Percentiles rank a stretch among this genome's conserved stretches.
Evolutionary conservation across 1,140 invertebrate genomes (phyloP).

Genomic region (Gonatopus flavifemur): DNA sequence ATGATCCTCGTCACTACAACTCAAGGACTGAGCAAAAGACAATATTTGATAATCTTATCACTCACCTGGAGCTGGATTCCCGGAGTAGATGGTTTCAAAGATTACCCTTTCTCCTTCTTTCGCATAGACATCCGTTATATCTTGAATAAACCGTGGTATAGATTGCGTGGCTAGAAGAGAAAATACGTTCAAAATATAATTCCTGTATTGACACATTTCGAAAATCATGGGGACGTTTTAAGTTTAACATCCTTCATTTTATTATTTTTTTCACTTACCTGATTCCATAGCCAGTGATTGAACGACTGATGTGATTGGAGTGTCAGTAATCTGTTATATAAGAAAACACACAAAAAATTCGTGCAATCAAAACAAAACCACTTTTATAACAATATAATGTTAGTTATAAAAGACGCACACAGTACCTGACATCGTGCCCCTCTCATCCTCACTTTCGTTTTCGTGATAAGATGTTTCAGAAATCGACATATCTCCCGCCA

Average conservation of each 20-base stretch:
- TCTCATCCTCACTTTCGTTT: constrained; percentile 42
- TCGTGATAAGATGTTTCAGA: constrained; percentile 42
- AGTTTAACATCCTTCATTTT: not conserved
- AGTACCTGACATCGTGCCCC: constrained; percentile 52
- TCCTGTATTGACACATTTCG: no score
- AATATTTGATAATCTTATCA: no score
- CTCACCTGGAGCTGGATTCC: constrained; percentile 82
- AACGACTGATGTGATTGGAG: constrained; percentile 24
- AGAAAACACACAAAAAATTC: constrained; percentile 33
- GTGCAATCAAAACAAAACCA: constrained; percentile 24
- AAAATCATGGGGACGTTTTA: no score
- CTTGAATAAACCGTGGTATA: constrained; percentile 78
- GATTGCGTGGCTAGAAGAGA: constrained; percentile 72
- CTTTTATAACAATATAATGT: constrained; percentile 14
- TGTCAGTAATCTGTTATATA: constrained; percentile 50
- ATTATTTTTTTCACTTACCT: constrained; percentile 18
- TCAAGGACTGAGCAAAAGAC: not conserved
- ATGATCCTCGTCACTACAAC: not conserved
- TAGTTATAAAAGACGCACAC: constrained; percentile 10
- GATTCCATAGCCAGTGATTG: constrained; percentile 20
- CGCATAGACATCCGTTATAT: constrained; percentile 73
- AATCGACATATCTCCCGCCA: constrained; percentile 55
- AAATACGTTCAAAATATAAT: not conserved
- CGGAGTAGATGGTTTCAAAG: constrained; percentile 78
- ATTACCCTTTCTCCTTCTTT: constrained; percentile 73